Percentiles rank a stretch among this genome's conserved stretches.
phyloP scores from a whole-genome alignment of 2,888 invertebrate species.

The Anaspis maculata region DNA sequence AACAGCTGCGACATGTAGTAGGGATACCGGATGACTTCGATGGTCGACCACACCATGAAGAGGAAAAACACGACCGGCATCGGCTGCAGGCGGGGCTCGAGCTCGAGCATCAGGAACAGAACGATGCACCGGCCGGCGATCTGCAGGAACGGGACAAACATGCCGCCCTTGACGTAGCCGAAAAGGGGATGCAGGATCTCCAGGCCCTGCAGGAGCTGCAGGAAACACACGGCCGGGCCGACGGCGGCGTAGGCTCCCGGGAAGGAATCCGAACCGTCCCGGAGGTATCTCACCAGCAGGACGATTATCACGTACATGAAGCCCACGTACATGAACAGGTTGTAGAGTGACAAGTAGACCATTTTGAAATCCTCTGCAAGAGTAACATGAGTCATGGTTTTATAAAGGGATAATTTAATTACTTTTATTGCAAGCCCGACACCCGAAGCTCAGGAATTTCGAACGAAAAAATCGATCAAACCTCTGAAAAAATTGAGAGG shows the following conservation, averaged over 20 bases:
- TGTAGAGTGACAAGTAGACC: slow-evolving; percentile 81
- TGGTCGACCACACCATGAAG: slow-evolving; percentile 73
- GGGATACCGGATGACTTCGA: slow-evolving; percentile 88
- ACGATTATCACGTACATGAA: slow-evolving; percentile 69
- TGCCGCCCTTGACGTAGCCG: slow-evolving; percentile 76
- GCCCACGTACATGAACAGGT: slow-evolving; percentile 82
- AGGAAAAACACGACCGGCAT: slow-evolving; percentile 83
- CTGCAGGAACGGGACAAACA: slow-evolving; percentile 67
- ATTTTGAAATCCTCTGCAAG: slow-evolving; percentile 67
- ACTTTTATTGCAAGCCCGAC: no score
- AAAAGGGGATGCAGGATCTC: slow-evolving; percentile 86
- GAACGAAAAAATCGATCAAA: no score
- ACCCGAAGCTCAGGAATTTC: no score
- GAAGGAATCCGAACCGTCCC: slow-evolving; percentile 65
- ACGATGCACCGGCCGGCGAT: slow-evolving; percentile 56
- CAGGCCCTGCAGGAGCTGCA: slow-evolving; percentile 73
- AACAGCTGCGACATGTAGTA: slow-evolving; percentile 80
- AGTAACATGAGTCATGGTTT: no score
- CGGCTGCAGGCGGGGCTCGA: slow-evolving; percentile 77
- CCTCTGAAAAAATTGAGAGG: no score
- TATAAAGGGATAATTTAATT: no score
- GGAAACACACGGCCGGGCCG: slow-evolving; percentile 68
- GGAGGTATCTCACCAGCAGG: slow-evolving; percentile 64
- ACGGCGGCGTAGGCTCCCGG: slow-evolving; percentile 63
- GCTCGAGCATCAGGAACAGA: slow-evolving; percentile 73